Evolutionary conservation across 2,888 invertebrate species (phyloP), one percentile per base, ranked within the genome.

Genomic region (Pardosa pseudoannulata): DNA sequence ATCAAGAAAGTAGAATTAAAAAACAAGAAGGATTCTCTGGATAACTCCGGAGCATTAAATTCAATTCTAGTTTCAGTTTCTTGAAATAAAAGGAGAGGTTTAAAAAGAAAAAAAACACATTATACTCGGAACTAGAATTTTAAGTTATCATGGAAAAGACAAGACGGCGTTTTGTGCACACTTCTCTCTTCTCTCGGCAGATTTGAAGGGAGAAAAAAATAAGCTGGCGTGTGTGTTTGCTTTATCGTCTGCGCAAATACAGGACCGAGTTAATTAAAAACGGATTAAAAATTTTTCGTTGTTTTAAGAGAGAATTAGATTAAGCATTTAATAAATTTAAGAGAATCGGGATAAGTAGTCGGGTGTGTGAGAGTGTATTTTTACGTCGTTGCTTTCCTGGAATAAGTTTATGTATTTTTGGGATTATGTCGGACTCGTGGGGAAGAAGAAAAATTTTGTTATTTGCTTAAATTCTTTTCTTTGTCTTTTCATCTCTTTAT

Each of bases 321-420:
- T 56, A 56, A 56, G 56, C 23, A 56, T 56, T 56, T 23, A 56
- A 2, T 56, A 56, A 56, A 23, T 56, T 56, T 56, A n/a, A 19
- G 5, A 56, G 56, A 56, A 56, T 56, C 23, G 6, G 23, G 7
- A 5, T 6, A 56, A 56, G 19, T 2, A 56, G 19, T 56, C 23
- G 9, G 9, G 36, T 9, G 5, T 36, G 5, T 36, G n/a, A n/a
- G n/a, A n/a, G n/a, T n/a, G n/a, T n/a, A n/a, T n/a, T n/a, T n/a
- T n/a, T n/a, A n/a, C n/a, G n/a, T n/a, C n/a, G n/a, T n/a, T n/a
- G n/a, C n/a, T n/a, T n/a, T n/a, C n/a, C n/a, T n/a, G n/a, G n/a
- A n/a, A n/a, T n/a, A n/a, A n/a, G n/a, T n/a, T n/a, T n/a, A n/a
- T n/a, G n/a, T n/a, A n/a, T n/a, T n/a, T n/a, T n/a, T n/a, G n/a